Evolutionary conservation across 2,797 vertebrate genomes (phyloP).

Genomic region (Crocodylus rhombifer): DNA sequence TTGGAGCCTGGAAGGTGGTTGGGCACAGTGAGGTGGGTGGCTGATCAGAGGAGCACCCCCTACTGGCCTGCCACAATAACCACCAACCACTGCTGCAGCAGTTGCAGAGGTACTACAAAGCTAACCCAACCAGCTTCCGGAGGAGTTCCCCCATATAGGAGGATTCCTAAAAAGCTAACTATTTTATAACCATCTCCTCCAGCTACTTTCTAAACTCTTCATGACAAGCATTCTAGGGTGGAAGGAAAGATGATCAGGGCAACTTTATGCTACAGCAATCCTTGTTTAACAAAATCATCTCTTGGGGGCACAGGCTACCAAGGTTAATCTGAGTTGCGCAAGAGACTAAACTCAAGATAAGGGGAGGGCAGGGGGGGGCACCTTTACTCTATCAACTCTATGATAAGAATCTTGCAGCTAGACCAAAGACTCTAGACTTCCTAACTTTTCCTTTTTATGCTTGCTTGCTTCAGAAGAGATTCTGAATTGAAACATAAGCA

Average conservation of each 20-base stretch:
- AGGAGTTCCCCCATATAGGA: not conserved
- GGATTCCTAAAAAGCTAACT: not conserved
- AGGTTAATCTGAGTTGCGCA: not conserved
- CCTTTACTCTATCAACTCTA: not conserved
- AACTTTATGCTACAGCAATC: not conserved
- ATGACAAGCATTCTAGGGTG: not conserved
- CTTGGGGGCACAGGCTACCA: rapidly evolving
- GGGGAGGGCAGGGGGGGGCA: not conserved
- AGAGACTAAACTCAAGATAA: not conserved
- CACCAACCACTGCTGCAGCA: not conserved
- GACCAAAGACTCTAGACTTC: not conserved
- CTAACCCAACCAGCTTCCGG: not conserved
- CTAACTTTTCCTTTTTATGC: not conserved
- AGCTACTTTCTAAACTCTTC: not conserved
- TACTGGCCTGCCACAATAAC: not conserved
- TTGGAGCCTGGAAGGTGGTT: too few relatives aligned
- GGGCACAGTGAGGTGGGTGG: too few relatives aligned
- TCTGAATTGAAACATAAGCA: not conserved
- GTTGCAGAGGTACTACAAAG: rapidly evolving
- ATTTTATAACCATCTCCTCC: rapidly evolving
- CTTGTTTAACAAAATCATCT: not conserved
- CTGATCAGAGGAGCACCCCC: too few relatives aligned
- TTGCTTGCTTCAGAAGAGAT: not conserved
- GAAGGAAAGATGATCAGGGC: not conserved
- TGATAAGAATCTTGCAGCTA: not conserved